Evolutionary conservation across 2,797 vertebrate species (phyloP).

Genomic region (Chrysocyon brachyurus): DNA sequence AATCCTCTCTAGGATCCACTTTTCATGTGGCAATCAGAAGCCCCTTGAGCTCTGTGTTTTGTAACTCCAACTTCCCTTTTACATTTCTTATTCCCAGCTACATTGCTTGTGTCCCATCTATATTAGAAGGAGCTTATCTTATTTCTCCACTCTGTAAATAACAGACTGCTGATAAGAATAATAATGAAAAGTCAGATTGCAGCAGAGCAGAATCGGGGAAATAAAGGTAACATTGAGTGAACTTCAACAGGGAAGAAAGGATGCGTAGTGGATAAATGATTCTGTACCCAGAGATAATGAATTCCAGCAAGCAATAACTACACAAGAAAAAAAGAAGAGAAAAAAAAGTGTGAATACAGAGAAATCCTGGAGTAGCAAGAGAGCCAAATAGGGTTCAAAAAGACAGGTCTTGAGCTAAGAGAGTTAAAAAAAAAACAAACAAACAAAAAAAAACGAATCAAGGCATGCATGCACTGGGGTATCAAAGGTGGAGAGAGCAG

Average conservation of each 20-base stretch:
- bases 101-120: neutral
- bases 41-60: neutral
- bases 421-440: conserved; percentile 67
- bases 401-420: conserved; percentile 79
- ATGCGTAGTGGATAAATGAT: conserved; percentile 81
- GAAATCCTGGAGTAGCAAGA: conserved; percentile 86
- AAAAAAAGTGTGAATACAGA: conserved; percentile 79
- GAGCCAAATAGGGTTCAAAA: conserved; percentile 78
- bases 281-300: conserved; percentile 84
- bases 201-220: conserved; percentile 69
- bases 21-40: neutral
- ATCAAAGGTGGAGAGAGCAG: conserved; percentile 79
- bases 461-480: conserved; percentile 58
- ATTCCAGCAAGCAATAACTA: conserved; percentile 84
- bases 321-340: neutral
- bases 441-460: conserved; percentile 78
- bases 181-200: conserved; percentile 78
- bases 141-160: conserved; percentile 76
- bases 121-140: conserved; percentile 74
- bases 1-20: neutral
- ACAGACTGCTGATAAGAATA: conserved; percentile 78
- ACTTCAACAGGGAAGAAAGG: conserved; percentile 65
- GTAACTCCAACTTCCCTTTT: neutral
- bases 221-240: conserved; percentile 81
- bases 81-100: conserved; percentile 24